phyloP scores from a whole-genome alignment of 2,888 invertebrate genomes.

The Netelia melanura region DNA sequence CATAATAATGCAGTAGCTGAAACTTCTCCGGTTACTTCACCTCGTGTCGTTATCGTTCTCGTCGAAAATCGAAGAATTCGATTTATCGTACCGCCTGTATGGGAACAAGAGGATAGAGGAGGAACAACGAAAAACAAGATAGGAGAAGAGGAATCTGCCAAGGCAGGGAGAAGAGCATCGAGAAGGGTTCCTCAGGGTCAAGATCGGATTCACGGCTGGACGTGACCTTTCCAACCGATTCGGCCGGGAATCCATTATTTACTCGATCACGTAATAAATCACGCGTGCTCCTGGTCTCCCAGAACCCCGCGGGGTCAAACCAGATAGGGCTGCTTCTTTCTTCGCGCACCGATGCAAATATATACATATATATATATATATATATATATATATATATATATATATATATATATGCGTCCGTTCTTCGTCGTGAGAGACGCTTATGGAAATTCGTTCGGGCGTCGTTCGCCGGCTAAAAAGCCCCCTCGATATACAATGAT shows the following conservation, averaged over 20 bases:
- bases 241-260: conserved; percentile 76
- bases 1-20: conserved; percentile 44
- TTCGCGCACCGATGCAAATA: conserved; percentile 27
- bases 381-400: conserved; percentile 49
- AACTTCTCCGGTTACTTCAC: conserved; percentile 31
- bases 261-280: conserved; percentile 75
- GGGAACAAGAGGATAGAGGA: conserved; percentile 19
- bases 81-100: conserved; percentile 43
- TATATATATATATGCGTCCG: conserved; percentile 35
- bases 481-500: conserved; percentile 80
- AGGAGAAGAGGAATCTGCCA: neutral
- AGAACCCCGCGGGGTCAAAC: conserved; percentile 70
- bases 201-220: conserved; percentile 68
- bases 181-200: conserved; percentile 60
- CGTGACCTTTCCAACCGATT: conserved; percentile 54
- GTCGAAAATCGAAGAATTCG: conserved; percentile 41
- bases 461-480: conserved; percentile 54
- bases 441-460: conserved; percentile 83
- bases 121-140: conserved; percentile 14
- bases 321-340: conserved; percentile 62
- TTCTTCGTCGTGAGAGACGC: conserved; percentile 68
- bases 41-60: conserved; percentile 30
- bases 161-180: conserved; percentile 22
- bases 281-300: conserved; percentile 77
- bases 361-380: conserved; percentile 45